phyloP scores from a whole-genome alignment of 1,140 invertebrate genomes.

The Idris sp. region DNA sequence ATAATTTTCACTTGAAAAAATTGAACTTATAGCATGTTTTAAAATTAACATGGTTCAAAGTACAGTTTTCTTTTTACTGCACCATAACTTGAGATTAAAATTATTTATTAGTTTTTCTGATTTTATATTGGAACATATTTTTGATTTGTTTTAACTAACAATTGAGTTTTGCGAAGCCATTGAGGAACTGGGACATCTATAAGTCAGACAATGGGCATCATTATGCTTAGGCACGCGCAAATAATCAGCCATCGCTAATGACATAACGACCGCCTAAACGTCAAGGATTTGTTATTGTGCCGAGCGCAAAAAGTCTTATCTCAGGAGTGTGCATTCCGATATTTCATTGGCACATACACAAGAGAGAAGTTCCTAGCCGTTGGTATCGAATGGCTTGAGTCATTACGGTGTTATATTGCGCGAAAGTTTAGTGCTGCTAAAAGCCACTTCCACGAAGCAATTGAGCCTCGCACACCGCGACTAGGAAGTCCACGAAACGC shows the following conservation, averaged over 20 bases:
- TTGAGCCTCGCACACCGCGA: conserved; percentile 17
- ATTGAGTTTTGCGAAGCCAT: conserved; percentile 9
- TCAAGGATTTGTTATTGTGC: conserved; percentile 42
- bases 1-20: too few relatives aligned
- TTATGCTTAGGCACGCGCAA: conserved; percentile 51
- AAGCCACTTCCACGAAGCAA: conserved; percentile 39
- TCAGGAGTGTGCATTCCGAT: conserved; percentile 37
- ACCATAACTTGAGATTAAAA: too few relatives aligned
- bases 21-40: too few relatives aligned
- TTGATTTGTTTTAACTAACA: conserved; percentile 17
- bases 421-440: conserved; percentile 45
- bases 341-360: conserved; percentile 43
- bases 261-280: conserved; percentile 36
- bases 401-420: conserved; percentile 41
- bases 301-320: conserved; percentile 40
- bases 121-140: conserved; percentile 21
- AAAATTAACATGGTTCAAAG: too few relatives aligned
- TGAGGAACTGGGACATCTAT: conserved; percentile 36
- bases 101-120: too few relatives aligned
- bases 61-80: too few relatives aligned
- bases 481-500: conserved; percentile 50
- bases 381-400: conserved; percentile 39
- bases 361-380: too few relatives aligned
- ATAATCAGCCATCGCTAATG: conserved; percentile 51
- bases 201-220: conserved; percentile 41